These are phyloP conservation scores for Cacatua alba DNA, from an alignment of 2,113 vertebrate species.

Conservation along the genomic window DNA sequence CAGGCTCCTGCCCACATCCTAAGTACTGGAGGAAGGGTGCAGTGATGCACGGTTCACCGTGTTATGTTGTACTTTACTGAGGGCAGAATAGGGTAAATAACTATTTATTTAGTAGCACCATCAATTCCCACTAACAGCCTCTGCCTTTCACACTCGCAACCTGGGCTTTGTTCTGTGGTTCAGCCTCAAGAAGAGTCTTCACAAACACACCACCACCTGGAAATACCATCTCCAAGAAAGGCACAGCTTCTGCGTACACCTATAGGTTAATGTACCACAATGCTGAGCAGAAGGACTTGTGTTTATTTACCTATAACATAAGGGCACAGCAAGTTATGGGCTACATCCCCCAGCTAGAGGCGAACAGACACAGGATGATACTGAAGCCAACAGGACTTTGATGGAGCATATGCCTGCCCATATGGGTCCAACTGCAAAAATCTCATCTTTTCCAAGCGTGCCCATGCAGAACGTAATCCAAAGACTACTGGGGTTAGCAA, in stretches of 20 bases:
- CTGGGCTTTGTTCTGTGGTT: neutral
- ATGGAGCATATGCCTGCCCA: constrained; percentile 39
- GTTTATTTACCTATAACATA: neutral
- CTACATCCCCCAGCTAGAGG: neutral
- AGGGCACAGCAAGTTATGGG: neutral
- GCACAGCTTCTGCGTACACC: rapidly evolving
- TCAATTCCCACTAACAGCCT: neutral
- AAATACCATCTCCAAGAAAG: neutral
- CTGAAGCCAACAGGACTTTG: constrained; percentile 10
- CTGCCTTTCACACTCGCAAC: neutral
- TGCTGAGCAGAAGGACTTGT: neutral
- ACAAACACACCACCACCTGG: neutral
- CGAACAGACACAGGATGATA: neutral
- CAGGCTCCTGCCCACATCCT: neutral
- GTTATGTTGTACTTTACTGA: neutral
- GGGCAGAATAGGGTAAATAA: neutral
- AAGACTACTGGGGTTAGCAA: neutral
- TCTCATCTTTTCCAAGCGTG: neutral
- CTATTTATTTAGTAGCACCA: neutral
- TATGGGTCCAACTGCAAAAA: constrained; percentile 29
- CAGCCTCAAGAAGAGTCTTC: neutral
- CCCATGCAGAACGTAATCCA: constrained; percentile 2
- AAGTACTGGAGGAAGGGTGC: neutral
- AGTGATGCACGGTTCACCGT: rapidly evolving
- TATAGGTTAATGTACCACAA: neutral